These are phyloP conservation scores for Phanerotoma sp. DNA, from an alignment of 2,888 invertebrate genomes.

Conservation along the genomic window DNA sequence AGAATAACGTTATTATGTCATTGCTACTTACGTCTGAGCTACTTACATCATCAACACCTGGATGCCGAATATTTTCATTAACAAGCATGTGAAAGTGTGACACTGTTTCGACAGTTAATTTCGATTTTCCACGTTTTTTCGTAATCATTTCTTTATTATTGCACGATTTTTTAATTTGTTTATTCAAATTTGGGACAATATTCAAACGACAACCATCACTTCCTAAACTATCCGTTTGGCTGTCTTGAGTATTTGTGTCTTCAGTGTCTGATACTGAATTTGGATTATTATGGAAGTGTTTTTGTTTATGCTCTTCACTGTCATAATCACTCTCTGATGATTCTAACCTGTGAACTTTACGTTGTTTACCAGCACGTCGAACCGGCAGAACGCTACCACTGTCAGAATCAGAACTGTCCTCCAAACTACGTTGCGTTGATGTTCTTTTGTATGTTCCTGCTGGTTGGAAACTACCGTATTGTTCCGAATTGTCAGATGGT, in stretches of 20 bases:
- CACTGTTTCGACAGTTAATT: conserved; percentile 55
- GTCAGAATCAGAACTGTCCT: conserved; percentile 52
- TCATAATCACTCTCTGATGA: conserved; percentile 56
- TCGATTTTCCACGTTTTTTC: conserved; percentile 59
- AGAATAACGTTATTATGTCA: conserved; percentile 53
- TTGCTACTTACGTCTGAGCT: conserved; percentile 52
- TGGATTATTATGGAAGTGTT: conserved; percentile 43
- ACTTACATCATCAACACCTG: conserved; percentile 43
- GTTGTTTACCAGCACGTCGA: conserved; percentile 42
- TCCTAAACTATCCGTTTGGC: conserved; percentile 57
- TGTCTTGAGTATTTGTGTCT: conserved; percentile 59
- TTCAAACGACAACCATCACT: conserved; percentile 56
- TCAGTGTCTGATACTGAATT: conserved; percentile 52
- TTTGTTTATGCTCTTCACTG: conserved; percentile 45
- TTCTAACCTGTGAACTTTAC: conserved; percentile 49
- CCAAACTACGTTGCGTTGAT: conserved; percentile 46
- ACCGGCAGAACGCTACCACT: conserved; percentile 47
- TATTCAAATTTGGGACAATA: too few species aligned
- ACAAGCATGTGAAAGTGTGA: conserved; percentile 53
- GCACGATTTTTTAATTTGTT: conserved; percentile 45
- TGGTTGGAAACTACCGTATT: conserved; percentile 49
- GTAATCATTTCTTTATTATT: conserved; percentile 58
- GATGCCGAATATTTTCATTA: conserved; percentile 47
- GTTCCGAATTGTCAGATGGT: conserved; percentile 49
- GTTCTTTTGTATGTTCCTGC: conserved; percentile 46